These are phyloP conservation scores for Lamprologus ornatipinnis DNA, from an alignment of 2,113 vertebrate genomes.

Conservation along the genomic window DNA sequence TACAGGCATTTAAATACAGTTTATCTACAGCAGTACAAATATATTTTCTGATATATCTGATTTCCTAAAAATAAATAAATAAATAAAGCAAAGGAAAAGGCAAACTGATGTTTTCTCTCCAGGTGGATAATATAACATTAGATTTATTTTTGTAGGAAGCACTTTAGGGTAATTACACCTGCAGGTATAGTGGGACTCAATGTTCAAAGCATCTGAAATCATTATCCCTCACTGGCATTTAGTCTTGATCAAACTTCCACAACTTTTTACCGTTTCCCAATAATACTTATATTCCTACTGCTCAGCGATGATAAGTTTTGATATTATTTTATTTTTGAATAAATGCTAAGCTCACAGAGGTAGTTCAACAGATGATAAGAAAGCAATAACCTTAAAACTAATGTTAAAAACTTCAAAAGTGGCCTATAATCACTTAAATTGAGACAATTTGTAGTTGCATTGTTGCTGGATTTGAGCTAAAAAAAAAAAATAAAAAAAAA, in stretches of 20 bases:
- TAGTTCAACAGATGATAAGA: conserved; percentile 3
- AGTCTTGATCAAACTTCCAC: not conserved
- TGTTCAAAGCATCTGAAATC: not conserved
- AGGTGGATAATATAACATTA: not conserved
- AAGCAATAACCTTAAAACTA: not conserved
- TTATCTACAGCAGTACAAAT: conserved; percentile 29
- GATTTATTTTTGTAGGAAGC: not conserved
- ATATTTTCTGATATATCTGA: conserved; percentile 13
- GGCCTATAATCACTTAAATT: not conserved
- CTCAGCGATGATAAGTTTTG: not conserved
- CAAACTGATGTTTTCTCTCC: not conserved
- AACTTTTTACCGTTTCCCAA: not conserved
- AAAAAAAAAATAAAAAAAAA: not conserved
- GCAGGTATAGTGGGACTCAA: not conserved
- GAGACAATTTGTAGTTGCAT: not conserved
- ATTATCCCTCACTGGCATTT: not conserved
- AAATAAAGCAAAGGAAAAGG: not conserved
- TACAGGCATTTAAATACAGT: conserved; percentile 24
- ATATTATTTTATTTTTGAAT: not conserved
- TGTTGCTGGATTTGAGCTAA: not conserved
- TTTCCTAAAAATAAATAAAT: not conserved
- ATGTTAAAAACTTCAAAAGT: not conserved
- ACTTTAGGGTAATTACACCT: not conserved
- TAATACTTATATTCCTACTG: not conserved
- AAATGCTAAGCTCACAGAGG: conserved; percentile 11